A percentile compares a stretch with the other conserved stretches of the same genome.
phyloP scores from a whole-genome alignment of 1,140 invertebrate genomes.

The Heliconius himera region DNA sequence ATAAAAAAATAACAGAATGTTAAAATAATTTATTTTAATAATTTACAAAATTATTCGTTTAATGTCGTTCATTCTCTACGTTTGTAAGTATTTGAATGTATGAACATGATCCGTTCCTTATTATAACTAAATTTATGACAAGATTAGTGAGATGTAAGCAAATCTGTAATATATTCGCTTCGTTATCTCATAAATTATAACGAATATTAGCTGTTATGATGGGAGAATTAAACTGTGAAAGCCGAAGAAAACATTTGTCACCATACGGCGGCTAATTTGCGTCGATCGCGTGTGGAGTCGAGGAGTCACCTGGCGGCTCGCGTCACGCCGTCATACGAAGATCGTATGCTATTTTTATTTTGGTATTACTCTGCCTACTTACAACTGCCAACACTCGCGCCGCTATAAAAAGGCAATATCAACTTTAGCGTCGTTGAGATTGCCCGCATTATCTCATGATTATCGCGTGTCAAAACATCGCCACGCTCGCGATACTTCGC shows the following conservation, averaged over 20 bases:
- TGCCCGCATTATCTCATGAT: conserved; percentile 81
- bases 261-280: conserved; percentile 50
- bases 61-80: too few relatives aligned
- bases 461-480: conserved; percentile 83
- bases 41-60: too few relatives aligned
- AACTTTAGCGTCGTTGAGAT: conserved; percentile 78
- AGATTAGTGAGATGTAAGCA: conserved; percentile 15
- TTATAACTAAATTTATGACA: conserved; percentile 10
- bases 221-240: conserved; percentile 35
- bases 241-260: conserved; percentile 54
- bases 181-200: conserved; percentile 38
- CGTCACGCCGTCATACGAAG: conserved; percentile 64
- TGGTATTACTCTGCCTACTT: conserved; percentile 61
- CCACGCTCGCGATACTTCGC: conserved; percentile 80
- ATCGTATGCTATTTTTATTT: conserved; percentile 61
- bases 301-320: conserved; percentile 61
- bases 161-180: conserved; percentile 16
- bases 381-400: conserved; percentile 58
- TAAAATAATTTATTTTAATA: too few relatives aligned
- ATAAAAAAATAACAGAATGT: too few relatives aligned
- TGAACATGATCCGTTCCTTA: background rate
- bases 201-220: conserved; percentile 47
- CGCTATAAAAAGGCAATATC: conserved; percentile 78
- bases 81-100: background rate
- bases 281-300: conserved; percentile 49